phyloP scores from a whole-genome alignment of 2,888 invertebrate genomes.

The Malachius bipustulatus region DNA sequence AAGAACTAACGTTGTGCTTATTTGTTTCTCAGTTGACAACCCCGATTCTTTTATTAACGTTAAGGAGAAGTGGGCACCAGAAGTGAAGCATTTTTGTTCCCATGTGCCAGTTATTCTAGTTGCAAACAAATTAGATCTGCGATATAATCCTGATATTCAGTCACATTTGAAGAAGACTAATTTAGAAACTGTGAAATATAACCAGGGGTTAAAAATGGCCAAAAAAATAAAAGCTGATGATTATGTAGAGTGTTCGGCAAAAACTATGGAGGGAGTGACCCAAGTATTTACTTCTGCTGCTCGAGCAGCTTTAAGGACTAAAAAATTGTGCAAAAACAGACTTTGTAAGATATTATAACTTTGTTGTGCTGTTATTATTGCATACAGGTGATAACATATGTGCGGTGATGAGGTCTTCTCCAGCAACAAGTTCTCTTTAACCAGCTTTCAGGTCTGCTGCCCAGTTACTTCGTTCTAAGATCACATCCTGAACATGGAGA shows the following conservation, averaged over 20 bases:
- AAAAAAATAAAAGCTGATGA: conserved; percentile 45
- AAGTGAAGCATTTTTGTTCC: conserved; percentile 49
- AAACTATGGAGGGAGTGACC: conserved; percentile 47
- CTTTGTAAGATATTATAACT: too few species aligned
- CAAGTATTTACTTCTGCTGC: conserved; percentile 51
- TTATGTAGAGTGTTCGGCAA: conserved; percentile 52
- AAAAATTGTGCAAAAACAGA: too few species aligned
- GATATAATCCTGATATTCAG: conserved; percentile 33
- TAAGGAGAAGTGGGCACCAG: conserved; percentile 51
- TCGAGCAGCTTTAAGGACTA: conserved; percentile 19
- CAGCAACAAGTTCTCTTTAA: too few species aligned
- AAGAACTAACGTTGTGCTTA: conserved; percentile 49
- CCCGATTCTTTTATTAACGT: conserved; percentile 50
- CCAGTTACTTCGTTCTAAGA: too few species aligned
- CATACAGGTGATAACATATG: too few species aligned
- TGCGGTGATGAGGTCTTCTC: too few species aligned
- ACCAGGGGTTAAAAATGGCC: conserved; percentile 43
- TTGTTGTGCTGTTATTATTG: too few species aligned
- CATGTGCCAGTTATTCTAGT: conserved; percentile 50
- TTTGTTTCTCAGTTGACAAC: conserved; percentile 51
- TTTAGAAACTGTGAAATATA: conserved; percentile 42
- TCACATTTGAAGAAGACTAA: conserved; percentile 40
- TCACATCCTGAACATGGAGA: too few species aligned
- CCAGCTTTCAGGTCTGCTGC: too few species aligned
- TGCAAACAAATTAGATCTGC: conserved; percentile 46